Percentiles rank a stretch among this genome's conserved stretches.
Evolutionary conservation across 2,888 invertebrate genomes (phyloP).

Genomic region (Proisotoma minuta): DNA sequence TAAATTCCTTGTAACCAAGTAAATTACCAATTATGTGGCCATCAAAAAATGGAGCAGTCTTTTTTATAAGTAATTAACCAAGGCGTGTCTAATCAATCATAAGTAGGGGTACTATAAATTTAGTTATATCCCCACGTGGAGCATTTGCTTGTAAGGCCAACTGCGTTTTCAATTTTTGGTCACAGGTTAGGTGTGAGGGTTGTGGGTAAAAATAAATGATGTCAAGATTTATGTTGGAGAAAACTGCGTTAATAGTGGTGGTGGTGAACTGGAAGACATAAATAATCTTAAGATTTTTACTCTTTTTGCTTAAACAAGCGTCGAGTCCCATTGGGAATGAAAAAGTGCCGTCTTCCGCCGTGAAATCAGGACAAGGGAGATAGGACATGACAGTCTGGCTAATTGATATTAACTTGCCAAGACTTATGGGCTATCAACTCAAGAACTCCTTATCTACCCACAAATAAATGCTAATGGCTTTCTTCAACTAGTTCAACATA

Average conservation of each 20-base stretch:
- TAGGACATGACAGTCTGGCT: background rate
- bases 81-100: too few relatives aligned
- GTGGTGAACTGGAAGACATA: conserved; percentile 5
- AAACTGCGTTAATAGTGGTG: background rate
- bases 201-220: background rate
- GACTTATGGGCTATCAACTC: background rate
- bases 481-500: background rate
- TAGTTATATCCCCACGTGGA: too few relatives aligned
- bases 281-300: conserved; percentile 3
- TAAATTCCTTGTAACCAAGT: too few relatives aligned
- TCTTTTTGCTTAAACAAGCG: background rate
- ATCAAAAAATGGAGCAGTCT: too few relatives aligned
- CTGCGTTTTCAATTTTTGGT: too few relatives aligned
- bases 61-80: too few relatives aligned
- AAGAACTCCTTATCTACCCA: background rate
- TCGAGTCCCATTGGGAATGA: background rate
- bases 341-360: conserved; percentile 5
- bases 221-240: background rate
- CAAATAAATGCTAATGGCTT: conserved; percentile 2
- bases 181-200: too few relatives aligned
- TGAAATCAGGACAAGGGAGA: background rate
- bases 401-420: conserved; percentile 5
- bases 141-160: too few relatives aligned
- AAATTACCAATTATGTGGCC: too few relatives aligned
- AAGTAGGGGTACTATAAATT: too few relatives aligned